phyloP scores from a whole-genome alignment of 1,140 invertebrate genomes.

The Berghia stephanieae region DNA sequence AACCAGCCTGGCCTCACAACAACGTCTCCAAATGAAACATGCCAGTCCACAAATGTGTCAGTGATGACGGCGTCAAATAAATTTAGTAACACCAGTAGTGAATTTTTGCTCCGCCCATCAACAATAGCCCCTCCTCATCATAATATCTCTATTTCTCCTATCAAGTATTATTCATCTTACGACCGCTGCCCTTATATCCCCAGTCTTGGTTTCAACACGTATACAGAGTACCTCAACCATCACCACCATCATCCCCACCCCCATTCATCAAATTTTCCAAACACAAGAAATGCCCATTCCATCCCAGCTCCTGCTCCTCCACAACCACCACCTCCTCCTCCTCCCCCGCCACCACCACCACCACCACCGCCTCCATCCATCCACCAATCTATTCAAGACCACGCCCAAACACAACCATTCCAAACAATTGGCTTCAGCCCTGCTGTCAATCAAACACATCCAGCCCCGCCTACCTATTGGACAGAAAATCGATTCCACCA shows the following conservation, averaged over 20 bases:
- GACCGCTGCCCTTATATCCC: constrained; percentile 19
- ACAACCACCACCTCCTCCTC: background rate
- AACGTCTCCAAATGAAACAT: background rate
- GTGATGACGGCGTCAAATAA: background rate
- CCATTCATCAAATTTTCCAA: too few species aligned
- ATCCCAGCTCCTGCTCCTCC: too few species aligned
- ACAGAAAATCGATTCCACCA: background rate
- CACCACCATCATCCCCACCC: background rate
- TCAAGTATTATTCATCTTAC: constrained; percentile 17
- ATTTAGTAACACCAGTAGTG: too few species aligned
- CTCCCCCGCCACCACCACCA: background rate
- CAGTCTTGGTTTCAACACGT: background rate
- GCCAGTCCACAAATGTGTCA: background rate
- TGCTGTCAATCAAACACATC: constrained; percentile 4
- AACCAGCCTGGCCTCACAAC: background rate
- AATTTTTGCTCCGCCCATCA: constrained; percentile 5
- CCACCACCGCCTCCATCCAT: background rate
- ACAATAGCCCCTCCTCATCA: background rate
- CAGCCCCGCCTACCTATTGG: constrained; percentile 17
- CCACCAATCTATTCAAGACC: background rate
- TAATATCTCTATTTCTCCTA: constrained; percentile 12
- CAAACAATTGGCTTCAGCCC: constrained; percentile 14
- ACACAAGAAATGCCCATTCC: too few species aligned
- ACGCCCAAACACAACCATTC: constrained; percentile 8
- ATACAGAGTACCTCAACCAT: constrained; percentile 23